Evolutionary conservation across 2,797 vertebrate species (phyloP).

Genomic region (Anguilla pacifica): DNA sequence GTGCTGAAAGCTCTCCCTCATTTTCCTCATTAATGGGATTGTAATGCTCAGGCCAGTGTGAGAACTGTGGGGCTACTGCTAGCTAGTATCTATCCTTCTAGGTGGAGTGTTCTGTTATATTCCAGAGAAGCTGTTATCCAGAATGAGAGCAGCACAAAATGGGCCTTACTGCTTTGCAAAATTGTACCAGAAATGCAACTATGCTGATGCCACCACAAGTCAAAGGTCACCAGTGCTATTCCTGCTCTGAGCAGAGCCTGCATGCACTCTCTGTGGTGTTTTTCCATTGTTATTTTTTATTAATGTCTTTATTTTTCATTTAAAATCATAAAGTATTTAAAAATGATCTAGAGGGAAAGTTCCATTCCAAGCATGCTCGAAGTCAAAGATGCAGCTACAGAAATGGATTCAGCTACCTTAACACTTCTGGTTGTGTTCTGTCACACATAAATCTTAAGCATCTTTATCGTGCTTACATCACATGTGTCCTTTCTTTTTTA

Average conservation of each 20-base stretch:
- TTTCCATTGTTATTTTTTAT: too few species aligned
- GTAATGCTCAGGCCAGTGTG: constrained; percentile 43
- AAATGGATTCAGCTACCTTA: too few species aligned
- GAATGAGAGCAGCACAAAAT: neutral
- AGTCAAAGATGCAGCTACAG: too few species aligned
- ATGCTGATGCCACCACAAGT: neutral
- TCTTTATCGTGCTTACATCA: too few species aligned
- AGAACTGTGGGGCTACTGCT: constrained; percentile 54
- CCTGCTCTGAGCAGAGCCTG: too few species aligned
- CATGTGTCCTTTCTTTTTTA: too few species aligned
- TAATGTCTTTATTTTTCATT: too few species aligned
- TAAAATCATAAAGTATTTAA: too few species aligned
- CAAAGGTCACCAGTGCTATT: neutral
- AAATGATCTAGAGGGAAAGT: neutral
- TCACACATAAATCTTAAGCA: too few species aligned
- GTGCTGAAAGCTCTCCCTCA: constrained; percentile 45
- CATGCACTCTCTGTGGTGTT: too few species aligned
- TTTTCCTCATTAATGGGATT: constrained; percentile 51
- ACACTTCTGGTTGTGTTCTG: too few species aligned
- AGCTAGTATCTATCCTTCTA: constrained; percentile 35
- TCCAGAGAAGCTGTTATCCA: constrained; percentile 52
- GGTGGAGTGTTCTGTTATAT: constrained; percentile 40
- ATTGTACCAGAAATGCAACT: neutral
- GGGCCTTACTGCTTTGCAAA: neutral
- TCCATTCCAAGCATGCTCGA: neutral